Evolutionary conservation across 2,888 invertebrate genomes (phyloP).

Genomic region (Drosophila emarginata): DNA sequence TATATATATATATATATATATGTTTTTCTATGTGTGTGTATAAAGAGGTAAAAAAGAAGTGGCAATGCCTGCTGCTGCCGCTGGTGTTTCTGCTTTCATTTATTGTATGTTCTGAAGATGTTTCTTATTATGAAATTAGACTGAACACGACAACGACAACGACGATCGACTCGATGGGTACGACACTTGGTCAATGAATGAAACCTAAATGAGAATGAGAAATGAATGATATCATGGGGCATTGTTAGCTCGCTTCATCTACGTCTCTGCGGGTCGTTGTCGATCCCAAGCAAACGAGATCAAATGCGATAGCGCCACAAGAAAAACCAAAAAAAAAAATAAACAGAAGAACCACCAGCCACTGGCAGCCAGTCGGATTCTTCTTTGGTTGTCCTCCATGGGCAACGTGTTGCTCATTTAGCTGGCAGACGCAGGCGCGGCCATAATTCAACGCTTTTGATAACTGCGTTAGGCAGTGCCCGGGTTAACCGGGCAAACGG

Average conservation of each 20-base stretch:
- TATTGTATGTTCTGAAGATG: conserved; percentile 62
- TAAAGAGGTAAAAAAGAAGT: conserved; percentile 22
- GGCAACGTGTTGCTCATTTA: conserved; percentile 69
- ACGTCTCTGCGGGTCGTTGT: conserved; percentile 60
- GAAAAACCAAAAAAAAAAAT: neutral
- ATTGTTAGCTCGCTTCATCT: conserved; percentile 60
- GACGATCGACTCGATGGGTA: conserved; percentile 20
- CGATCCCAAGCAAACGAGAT: conserved; percentile 76
- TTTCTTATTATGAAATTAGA: conserved; percentile 77
- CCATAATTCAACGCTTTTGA: conserved; percentile 80
- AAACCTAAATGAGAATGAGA: conserved; percentile 66
- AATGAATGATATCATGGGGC: conserved; percentile 74
- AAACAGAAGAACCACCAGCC: conserved; percentile 53
- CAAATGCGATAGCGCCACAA: conserved; percentile 81
- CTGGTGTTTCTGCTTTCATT: conserved; percentile 25
- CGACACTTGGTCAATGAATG: conserved; percentile 75
- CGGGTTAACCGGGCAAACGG: conserved; percentile 12
- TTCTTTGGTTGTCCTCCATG: conserved; percentile 11
- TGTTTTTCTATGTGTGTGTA: too few relatives aligned
- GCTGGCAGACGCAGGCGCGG: conserved; percentile 65
- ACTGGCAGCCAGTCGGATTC: conserved; percentile 21
- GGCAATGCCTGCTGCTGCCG: conserved; percentile 16
- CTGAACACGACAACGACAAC: conserved; percentile 43
- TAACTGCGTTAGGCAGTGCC: conserved; percentile 71
- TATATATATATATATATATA: conserved; percentile 5